These are phyloP conservation scores for Clarias macrocephalus DNA, from an alignment of 2,113 vertebrate species.

Conservation along the genomic window DNA sequence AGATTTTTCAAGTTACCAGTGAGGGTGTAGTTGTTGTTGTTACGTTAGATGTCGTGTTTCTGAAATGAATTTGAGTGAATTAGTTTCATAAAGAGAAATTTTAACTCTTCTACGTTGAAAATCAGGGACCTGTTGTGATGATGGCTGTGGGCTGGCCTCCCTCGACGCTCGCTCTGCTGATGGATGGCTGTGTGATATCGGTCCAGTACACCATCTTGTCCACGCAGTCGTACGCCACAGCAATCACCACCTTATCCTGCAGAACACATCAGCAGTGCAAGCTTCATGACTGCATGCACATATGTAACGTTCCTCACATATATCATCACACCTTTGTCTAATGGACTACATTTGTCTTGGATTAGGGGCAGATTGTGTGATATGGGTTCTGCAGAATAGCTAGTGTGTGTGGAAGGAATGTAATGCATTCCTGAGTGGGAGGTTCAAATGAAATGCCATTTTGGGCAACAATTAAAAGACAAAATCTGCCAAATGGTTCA, in stretches of 20 bases:
- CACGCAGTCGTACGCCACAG: constrained; percentile 86
- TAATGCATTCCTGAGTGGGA: constrained; percentile 30
- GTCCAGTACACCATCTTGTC: constrained; percentile 92
- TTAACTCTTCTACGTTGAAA: neutral
- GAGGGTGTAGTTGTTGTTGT: neutral
- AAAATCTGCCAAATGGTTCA: neutral
- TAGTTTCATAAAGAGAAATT: neutral
- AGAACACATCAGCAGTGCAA: constrained; percentile 1
- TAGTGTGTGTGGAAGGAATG: constrained; percentile 36
- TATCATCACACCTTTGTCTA: neutral
- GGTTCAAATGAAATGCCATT: neutral
- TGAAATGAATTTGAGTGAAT: neutral
- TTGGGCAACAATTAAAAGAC: neutral
- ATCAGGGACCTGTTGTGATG: constrained; percentile 77
- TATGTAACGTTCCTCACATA: neutral
- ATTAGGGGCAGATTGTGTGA: neutral
- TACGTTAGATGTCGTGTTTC: neutral
- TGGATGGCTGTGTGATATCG: constrained; percentile 85
- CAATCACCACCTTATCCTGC: constrained; percentile 90
- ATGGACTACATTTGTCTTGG: neutral
- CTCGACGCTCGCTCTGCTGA: constrained; percentile 79
- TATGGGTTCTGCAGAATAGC: constrained; percentile 9
- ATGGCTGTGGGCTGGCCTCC: constrained; percentile 79
- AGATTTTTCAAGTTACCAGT: neutral
- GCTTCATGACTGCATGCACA: neutral